Percentiles rank a stretch among this genome's conserved stretches.
phyloP scores from a whole-genome alignment of 1,140 invertebrate genomes.

The Ceratina australensis region DNA sequence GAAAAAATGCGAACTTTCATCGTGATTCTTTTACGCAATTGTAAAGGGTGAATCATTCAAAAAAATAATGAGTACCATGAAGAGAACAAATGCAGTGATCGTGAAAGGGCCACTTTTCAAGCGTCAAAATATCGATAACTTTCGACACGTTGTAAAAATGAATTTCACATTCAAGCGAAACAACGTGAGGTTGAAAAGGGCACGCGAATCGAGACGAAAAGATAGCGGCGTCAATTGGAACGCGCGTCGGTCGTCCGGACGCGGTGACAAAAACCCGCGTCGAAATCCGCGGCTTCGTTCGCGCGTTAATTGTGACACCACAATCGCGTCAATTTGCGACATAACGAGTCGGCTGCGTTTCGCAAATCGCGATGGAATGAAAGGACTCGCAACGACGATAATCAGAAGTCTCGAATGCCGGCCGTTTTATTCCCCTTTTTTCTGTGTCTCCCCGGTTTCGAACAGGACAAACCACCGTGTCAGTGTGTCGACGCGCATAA shows the following conservation, averaged over 20 bases:
- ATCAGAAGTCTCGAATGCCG: constrained; percentile 28
- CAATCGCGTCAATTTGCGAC: constrained; percentile 40
- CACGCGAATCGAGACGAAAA: not conserved
- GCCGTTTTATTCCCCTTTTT: constrained; percentile 27
- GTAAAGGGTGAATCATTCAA: not conserved
- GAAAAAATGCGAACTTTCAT: not conserved
- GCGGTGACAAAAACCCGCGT: not conserved
- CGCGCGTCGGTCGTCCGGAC: not conserved
- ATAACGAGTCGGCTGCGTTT: constrained; percentile 42
- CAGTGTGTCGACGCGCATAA: constrained; percentile 66
- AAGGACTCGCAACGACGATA: constrained; percentile 28
- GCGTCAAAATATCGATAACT: no score
- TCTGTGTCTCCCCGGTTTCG: not conserved
- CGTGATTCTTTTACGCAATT: not conserved
- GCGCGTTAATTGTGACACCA: constrained; percentile 52
- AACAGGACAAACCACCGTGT: constrained; percentile 54
- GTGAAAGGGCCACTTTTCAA: not conserved
- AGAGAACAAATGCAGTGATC: no score
- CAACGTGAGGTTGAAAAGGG: not conserved
- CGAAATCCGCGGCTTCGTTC: constrained; percentile 12
- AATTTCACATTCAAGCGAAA: not conserved
- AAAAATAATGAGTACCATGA: not conserved
- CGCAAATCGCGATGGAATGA: constrained; percentile 39
- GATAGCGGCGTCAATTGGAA: not conserved
- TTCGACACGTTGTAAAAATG: not conserved